phyloP scores from a whole-genome alignment of 2,888 invertebrate species.

The Plebejus anna region DNA sequence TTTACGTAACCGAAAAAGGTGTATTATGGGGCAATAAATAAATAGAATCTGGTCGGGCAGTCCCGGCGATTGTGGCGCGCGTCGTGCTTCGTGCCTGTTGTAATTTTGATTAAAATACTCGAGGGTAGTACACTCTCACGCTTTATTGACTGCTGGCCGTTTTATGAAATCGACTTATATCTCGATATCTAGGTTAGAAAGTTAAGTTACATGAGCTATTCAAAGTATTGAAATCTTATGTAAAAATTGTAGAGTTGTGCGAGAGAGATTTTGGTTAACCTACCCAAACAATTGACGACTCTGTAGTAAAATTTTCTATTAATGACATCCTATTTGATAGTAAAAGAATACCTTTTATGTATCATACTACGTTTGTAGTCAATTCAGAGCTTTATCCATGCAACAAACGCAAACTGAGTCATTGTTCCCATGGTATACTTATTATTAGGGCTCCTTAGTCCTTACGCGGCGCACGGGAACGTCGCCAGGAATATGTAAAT shows the following conservation, averaged over 20 bases:
- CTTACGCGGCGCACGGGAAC: slow-evolving; percentile 60
- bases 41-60: slow-evolving; percentile 45
- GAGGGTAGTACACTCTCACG: slow-evolving; percentile 72
- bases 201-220: slow-evolving; percentile 1
- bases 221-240: neutral
- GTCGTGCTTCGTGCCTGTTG: slow-evolving; percentile 69
- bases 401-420: neutral
- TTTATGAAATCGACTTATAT: slow-evolving; percentile 26
- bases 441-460: slow-evolving; percentile 31
- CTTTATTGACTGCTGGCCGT: slow-evolving; percentile 40
- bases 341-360: neutral
- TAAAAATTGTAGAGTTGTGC: neutral
- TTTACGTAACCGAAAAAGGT: neutral
- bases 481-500: slow-evolving; percentile 59
- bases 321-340: no score
- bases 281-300: neutral
- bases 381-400: neutral
- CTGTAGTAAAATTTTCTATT: neutral
- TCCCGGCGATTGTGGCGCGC: slow-evolving; percentile 53
- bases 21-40: slow-evolving; percentile 55
- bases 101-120: slow-evolving; percentile 63
- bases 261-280: neutral
- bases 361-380: neutral
- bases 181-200: slow-evolving; percentile 23
- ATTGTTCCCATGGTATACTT: slow-evolving; percentile 15